Conservation (phyloP, 2,797 vertebrate genomes). For the Diplodus puntazzo region DNA sequence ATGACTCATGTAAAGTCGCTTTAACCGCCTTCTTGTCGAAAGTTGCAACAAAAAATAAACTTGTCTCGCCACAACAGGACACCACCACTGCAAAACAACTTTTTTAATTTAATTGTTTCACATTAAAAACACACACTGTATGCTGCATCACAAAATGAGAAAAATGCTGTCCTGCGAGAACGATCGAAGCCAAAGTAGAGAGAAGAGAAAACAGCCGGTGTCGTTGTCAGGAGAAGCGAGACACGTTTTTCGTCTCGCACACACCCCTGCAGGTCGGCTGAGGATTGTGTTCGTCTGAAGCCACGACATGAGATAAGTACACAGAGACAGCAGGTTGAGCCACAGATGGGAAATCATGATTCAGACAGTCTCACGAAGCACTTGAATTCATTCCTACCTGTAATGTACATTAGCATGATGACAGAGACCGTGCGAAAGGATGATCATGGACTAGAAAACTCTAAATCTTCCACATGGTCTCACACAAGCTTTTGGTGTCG, state of each 20-base stretch:
- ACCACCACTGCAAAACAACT: conserved; percentile 74
- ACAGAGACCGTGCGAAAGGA: conserved; percentile 58
- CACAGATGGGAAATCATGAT: conserved; percentile 79
- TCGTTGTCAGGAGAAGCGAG: conserved; percentile 31
- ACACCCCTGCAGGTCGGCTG: conserved; percentile 30
- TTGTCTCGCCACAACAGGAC: conserved; percentile 48
- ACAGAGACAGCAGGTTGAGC: conserved; percentile 74
- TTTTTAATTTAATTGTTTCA: conserved; percentile 83
- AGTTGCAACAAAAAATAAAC: not conserved
- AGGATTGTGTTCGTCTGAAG: conserved; percentile 62
- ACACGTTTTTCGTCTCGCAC: conserved; percentile 1
- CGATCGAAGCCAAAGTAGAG: conserved; percentile 70
- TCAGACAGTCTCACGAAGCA: conserved; percentile 73
- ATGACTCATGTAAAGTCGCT: not conserved
- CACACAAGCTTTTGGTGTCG: conserved; percentile 72
- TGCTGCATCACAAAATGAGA: conserved; percentile 81
- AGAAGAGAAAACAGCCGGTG: conserved; percentile 61
- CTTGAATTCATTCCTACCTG: conserved; percentile 80
- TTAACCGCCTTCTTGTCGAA: not conserved
- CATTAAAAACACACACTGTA: conserved; percentile 85
- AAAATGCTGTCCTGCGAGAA: conserved; percentile 64
- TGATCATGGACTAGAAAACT: conserved; percentile 53
- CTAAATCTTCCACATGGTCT: conserved; percentile 48
- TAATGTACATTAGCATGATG: conserved; percentile 59
- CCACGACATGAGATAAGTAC: conserved; percentile 74